These are phyloP conservation scores for Conomelus anceps DNA, from an alignment of 2,888 invertebrate species.

Conservation along the genomic window DNA sequence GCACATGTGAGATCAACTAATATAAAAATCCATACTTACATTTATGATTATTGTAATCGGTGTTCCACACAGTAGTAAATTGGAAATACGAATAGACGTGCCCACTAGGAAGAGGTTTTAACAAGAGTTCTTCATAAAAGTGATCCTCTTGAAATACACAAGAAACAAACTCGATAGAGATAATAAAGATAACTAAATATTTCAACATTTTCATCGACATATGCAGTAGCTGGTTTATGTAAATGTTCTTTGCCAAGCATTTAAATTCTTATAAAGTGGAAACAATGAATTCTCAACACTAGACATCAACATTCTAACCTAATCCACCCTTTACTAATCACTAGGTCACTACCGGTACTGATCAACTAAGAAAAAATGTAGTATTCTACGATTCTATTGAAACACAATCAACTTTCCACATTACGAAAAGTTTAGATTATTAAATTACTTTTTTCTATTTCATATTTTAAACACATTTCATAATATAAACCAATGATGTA, in stretches of 20 bases:
- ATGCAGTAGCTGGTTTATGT: background rate
- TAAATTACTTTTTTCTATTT: too few relatives aligned
- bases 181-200: background rate
- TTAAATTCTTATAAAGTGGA: background rate
- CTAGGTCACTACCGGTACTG: background rate
- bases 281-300: background rate
- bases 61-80: conserved; percentile 74
- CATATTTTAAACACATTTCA: too few relatives aligned
- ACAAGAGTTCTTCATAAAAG: conserved; percentile 80
- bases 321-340: background rate
- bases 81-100: conserved; percentile 87
- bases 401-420: background rate
- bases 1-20: conserved; percentile 1
- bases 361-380: background rate
- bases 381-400: background rate
- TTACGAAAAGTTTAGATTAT: too few relatives aligned
- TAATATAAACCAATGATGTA: too few relatives aligned
- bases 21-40: conserved; percentile 48
- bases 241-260: background rate
- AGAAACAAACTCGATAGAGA: background rate
- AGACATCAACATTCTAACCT: background rate
- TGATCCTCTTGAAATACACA: conserved; percentile 47
- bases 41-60: conserved; percentile 47
- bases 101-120: conserved; percentile 76
- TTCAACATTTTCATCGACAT: background rate